Percentiles rank a stretch among this genome's conserved stretches.
These are phyloP conservation scores for Neuroscelio doddi DNA, from an alignment of 2,888 invertebrate genomes.

Conservation along the genomic window DNA sequence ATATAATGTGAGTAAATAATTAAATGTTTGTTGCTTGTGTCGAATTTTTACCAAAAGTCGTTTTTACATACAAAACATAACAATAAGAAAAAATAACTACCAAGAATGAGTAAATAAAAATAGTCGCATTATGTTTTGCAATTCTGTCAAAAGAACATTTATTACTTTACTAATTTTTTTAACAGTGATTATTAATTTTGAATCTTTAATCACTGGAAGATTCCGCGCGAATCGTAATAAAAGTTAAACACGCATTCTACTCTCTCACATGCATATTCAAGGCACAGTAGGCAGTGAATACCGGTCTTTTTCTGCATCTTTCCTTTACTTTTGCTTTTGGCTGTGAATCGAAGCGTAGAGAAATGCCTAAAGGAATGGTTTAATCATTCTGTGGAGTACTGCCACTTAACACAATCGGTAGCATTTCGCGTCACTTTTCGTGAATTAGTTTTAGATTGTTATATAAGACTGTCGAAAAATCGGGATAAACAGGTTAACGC, in stretches of 20 bases:
- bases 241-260: background rate
- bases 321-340: constrained; percentile 28
- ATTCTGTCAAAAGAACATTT: too few species aligned
- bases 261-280: constrained; percentile 10
- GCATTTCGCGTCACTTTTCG: constrained; percentile 26
- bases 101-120: too few species aligned
- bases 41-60: too few species aligned
- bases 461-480: constrained; percentile 60
- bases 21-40: too few species aligned
- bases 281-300: background rate
- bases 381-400: constrained; percentile 17
- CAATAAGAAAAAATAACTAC: too few species aligned
- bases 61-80: too few species aligned
- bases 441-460: constrained; percentile 46
- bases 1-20: too few species aligned
- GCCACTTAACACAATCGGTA: background rate
- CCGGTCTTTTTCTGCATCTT: constrained; percentile 26
- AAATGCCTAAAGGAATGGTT: constrained; percentile 25
- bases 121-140: too few species aligned
- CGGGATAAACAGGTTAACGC: constrained; percentile 50
- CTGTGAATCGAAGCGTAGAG: background rate
- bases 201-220: too few species aligned
- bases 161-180: too few species aligned
- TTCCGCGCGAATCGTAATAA: background rate
- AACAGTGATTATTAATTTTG: too few species aligned